Evolutionary conservation across 2,888 invertebrate species (phyloP).

Genomic region (Griposia aprilina): DNA sequence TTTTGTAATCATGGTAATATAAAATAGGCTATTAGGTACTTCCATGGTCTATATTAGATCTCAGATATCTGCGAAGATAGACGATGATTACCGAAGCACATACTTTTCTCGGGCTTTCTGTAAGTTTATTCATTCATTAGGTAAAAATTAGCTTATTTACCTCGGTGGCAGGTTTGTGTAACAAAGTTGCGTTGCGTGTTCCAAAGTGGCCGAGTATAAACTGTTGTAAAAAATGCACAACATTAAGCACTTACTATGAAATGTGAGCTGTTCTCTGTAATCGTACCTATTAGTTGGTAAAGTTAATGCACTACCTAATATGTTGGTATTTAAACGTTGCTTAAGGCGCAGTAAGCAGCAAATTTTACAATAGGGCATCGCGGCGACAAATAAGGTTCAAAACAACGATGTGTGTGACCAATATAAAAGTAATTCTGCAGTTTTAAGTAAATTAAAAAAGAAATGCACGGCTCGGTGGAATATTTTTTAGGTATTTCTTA

Average conservation of each 20-base stretch:
- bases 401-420: no score
- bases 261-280: constrained; percentile 10
- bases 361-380: no score
- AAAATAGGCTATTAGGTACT: neutral
- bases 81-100: neutral
- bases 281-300: neutral
- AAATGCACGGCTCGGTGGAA: no score
- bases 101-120: neutral
- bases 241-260: constrained; percentile 18
- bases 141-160: constrained; percentile 6
- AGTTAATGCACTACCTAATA: neutral
- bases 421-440: no score
- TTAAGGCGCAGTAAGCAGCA: no score
- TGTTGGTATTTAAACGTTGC: neutral
- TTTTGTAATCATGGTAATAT: no score
- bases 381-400: no score
- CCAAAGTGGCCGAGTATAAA: neutral
- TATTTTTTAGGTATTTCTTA: no score
- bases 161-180: neutral
- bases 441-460: no score
- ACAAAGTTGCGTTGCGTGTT: constrained; percentile 33
- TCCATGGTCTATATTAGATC: neutral
- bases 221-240: constrained; percentile 31
- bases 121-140: constrained; percentile 50
- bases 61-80: neutral